Percentiles rank a stretch among this genome's conserved stretches.
These are phyloP conservation scores for Taphrorychus bicolor DNA, from an alignment of 2,888 invertebrate genomes.

Conservation along the genomic window DNA sequence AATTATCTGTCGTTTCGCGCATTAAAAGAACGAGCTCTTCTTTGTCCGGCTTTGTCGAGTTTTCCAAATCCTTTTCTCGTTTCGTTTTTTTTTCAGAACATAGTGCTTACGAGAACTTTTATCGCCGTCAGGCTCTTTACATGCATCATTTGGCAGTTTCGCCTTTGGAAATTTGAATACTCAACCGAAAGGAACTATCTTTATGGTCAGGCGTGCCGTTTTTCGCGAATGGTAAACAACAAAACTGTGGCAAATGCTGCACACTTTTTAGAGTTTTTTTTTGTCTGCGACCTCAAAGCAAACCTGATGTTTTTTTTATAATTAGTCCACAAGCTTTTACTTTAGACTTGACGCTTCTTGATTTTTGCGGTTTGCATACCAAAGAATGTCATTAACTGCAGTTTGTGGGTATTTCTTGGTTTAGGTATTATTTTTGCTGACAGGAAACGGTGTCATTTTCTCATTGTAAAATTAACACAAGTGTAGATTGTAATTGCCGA, in stretches of 20 bases:
- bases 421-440: too few relatives aligned
- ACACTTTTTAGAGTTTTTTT: neutral
- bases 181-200: neutral
- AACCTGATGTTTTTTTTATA: neutral
- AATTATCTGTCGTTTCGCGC: conserved; percentile 27
- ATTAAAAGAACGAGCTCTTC: conserved; percentile 16
- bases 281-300: neutral
- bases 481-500: too few relatives aligned
- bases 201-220: neutral
- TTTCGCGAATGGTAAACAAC: neutral
- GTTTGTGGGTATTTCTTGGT: neutral
- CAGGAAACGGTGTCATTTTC: too few relatives aligned
- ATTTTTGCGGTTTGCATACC: neutral
- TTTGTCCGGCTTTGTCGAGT: conserved; percentile 2
- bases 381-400: too few relatives aligned
- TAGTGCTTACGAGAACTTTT: neutral
- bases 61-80: neutral
- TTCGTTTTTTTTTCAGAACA: neutral
- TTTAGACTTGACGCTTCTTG: neutral
- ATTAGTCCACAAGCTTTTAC: neutral
- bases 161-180: neutral
- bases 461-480: too few relatives aligned
- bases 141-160: neutral
- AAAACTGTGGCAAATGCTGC: too few relatives aligned
- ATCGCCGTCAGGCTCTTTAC: neutral